phyloP scores from a whole-genome alignment of 2,797 vertebrate species.

The Epinephelus coioides region DNA sequence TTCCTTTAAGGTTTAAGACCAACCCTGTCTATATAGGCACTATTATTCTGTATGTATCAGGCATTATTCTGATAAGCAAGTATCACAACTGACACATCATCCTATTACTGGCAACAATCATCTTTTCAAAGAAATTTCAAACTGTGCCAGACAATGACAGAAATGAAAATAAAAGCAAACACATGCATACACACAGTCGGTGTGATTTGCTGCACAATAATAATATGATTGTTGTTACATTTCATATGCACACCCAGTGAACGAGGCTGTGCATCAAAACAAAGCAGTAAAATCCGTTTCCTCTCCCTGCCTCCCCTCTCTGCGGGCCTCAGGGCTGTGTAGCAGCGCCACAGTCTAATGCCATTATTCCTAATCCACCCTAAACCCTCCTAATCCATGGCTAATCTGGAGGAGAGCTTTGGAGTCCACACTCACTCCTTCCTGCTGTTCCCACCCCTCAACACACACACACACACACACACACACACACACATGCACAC shows the following conservation, averaged over 20 bases:
- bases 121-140: slow-evolving; percentile 26
- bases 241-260: slow-evolving; percentile 50
- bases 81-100: not conserved
- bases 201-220: slow-evolving; percentile 48
- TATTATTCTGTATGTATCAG: no score
- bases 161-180: slow-evolving; percentile 45
- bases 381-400: slow-evolving; percentile 85
- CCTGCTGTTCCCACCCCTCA: slow-evolving; percentile 78
- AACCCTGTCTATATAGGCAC: no score
- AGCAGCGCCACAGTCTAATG: slow-evolving; percentile 82
- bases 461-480: slow-evolving; percentile 53
- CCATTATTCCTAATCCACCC: slow-evolving; percentile 85
- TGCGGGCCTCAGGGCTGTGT: slow-evolving; percentile 75
- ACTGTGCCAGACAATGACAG: slow-evolving; percentile 29
- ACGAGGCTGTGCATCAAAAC: slow-evolving; percentile 69
- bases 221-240: slow-evolving; percentile 56
- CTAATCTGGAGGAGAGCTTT: slow-evolving; percentile 86
- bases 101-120: slow-evolving; percentile 7
- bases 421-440: slow-evolving; percentile 78
- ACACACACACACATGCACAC: slow-evolving; percentile 33
- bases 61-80: no score
- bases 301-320: slow-evolving; percentile 71
- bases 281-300: slow-evolving; percentile 72
- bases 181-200: slow-evolving; percentile 24
- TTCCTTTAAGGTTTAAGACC: no score